Percentiles rank a stretch among this genome's conserved stretches.
Conservation (phyloP, 2,888 invertebrate genomes). For the Oscheius sp. region DNA sequence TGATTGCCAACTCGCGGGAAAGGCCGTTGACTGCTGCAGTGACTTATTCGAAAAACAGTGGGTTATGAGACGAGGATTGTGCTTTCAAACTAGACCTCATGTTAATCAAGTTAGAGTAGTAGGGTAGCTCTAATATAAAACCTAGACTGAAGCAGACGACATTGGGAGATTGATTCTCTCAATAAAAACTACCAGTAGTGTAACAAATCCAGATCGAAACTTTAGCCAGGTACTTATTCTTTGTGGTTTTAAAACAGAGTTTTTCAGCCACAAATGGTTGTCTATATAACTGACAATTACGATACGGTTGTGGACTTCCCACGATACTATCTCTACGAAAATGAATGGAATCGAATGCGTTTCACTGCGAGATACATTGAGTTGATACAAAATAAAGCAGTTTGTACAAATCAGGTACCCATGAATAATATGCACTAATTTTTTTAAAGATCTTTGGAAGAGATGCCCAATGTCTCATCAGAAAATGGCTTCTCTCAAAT, state of each 20-base stretch:
- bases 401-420: constrained; percentile 48
- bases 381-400: constrained; percentile 49
- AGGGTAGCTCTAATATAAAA: neutral
- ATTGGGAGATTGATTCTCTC: constrained; percentile 62
- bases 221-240: constrained; percentile 61
- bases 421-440: too few relatives aligned
- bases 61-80: constrained; percentile 66
- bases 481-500: constrained; percentile 63
- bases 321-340: constrained; percentile 63
- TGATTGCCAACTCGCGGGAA: constrained; percentile 62
- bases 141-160: constrained; percentile 66
- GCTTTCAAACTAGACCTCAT: constrained; percentile 57
- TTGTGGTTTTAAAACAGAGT: neutral
- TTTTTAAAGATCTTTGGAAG: constrained; percentile 51
- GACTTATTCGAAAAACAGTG: constrained; percentile 51
- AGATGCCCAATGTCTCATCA: constrained; percentile 63
- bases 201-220: constrained; percentile 55
- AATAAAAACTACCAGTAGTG: constrained; percentile 57
- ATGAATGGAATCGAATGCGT: constrained; percentile 64
- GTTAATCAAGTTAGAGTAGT: constrained; percentile 55
- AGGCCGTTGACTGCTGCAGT: constrained; percentile 57
- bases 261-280: constrained; percentile 60
- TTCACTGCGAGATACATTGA: constrained; percentile 53
- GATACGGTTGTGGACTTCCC: constrained; percentile 66
- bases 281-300: constrained; percentile 66